Evolutionary conservation across 2,888 invertebrate species (phyloP).

Genomic region (Oligia latruncula): DNA sequence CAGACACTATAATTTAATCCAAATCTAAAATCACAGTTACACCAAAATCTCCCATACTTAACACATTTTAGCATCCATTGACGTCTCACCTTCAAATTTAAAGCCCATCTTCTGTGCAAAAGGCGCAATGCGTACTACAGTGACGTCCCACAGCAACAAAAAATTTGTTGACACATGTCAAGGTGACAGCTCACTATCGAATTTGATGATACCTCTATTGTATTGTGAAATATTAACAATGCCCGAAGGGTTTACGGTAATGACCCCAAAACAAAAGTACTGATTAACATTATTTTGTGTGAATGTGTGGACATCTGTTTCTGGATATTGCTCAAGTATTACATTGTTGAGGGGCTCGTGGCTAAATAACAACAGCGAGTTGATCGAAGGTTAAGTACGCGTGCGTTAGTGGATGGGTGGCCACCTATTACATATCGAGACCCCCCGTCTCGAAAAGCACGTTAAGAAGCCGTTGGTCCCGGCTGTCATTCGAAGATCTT

Average conservation of each 20-base stretch:
- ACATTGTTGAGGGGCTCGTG: background rate
- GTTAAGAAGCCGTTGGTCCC: background rate
- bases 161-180: conserved; percentile 53
- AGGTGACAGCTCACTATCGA: conserved; percentile 48
- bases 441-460: background rate
- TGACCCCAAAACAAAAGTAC: conserved; percentile 55
- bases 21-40: conserved; percentile 17
- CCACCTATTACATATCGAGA: background rate
- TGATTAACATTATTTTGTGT: conserved; percentile 51
- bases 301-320: conserved; percentile 25
- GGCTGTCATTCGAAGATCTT: background rate
- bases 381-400: background rate
- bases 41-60: conserved; percentile 15
- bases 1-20: conserved; percentile 18
- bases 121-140: background rate
- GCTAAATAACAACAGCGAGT: background rate
- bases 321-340: conserved; percentile 31
- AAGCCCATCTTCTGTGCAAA: background rate
- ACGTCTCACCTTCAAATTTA: background rate
- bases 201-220: conserved; percentile 34
- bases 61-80: background rate
- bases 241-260: conserved; percentile 48
- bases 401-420: background rate
- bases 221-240: conserved; percentile 59
- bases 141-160: conserved; percentile 19